Evolutionary conservation across 2,888 invertebrate species (phyloP), one percentile per base, ranked within the genome.

Genomic region (Lomographa bimaculata): DNA sequence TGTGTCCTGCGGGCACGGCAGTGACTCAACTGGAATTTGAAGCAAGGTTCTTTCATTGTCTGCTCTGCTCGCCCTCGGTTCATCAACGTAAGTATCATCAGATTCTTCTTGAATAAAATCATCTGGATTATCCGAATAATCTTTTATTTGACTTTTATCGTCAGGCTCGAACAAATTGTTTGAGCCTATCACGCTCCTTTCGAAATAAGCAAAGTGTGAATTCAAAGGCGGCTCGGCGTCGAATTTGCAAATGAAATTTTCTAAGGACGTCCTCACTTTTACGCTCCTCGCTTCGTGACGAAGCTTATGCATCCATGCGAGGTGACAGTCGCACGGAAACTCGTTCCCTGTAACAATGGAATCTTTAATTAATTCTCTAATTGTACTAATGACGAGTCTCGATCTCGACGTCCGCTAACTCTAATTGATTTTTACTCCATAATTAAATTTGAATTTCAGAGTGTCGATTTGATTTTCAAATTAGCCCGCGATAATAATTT

Each of bases 271-370:
- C 60, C 92, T 91, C 57, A 95, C 91, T 78, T 92, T 91, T 47
- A 90, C 86, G 79, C 93, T 94, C 74, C 92, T 92, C 51, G 96
- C 95, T 69, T 94, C 94, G 78, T 94, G 93, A 49, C 92, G 91
- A 53, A 96, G 89, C 52, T 91, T 91, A 85, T 94, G 94, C 87
- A 96, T 92, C 96, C 96, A 96, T 43, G 92, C 91, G 64, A 96
- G 90, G 58, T 95, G 94, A 73, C 96, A 96, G 84, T 96, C 95
- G 85, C 96, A 96, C 70, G 93, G 90, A 79, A 96, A 93, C 64
- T 92, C 93, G 85, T 96, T 96, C 64, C 94, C 96, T 96, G 93
- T 34, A 91, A 91, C 79, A 81, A 85, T 71, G 46, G 59, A 62
- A 46, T 47, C 40, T 48, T 70, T 67, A 63, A 71, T 71, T 71